Evolutionary conservation across 2,888 invertebrate genomes (phyloP).

Genomic region (Cosmopolites sordidus): DNA sequence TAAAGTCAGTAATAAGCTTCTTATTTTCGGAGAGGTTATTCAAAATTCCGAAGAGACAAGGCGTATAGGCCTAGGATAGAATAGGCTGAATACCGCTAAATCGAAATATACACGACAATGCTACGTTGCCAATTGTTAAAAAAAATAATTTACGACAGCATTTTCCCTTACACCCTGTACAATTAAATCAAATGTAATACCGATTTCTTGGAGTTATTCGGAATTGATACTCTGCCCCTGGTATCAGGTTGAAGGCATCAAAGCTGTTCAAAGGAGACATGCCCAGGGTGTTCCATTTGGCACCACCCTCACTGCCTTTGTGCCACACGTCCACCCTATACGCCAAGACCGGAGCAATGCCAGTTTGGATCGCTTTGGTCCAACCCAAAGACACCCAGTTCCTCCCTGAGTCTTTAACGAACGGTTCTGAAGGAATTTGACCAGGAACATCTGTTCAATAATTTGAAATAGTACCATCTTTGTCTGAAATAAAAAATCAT

Average conservation of each 20-base stretch:
- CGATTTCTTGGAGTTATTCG: constrained; percentile 80
- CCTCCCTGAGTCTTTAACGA: constrained; percentile 74
- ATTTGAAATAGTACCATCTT: no score
- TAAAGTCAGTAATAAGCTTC: no score
- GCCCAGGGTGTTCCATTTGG: constrained; percentile 77
- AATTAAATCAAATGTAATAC: no score
- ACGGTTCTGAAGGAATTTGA: constrained; percentile 70
- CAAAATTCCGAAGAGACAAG: no score
- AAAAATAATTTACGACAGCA: no score
- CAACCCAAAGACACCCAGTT: constrained; percentile 83
- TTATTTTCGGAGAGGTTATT: no score
- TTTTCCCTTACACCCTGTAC: no score
- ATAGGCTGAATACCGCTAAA: no score
- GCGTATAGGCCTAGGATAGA: no score
- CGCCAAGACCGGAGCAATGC: constrained; percentile 73
- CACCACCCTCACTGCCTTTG: constrained; percentile 75
- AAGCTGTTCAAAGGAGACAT: constrained; percentile 74
- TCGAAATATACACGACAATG: no score
- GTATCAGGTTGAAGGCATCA: constrained; percentile 78
- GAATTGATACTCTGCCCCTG: constrained; percentile 79
- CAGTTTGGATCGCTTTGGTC: constrained; percentile 67
- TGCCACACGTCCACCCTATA: constrained; percentile 81
- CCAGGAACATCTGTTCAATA: constrained; percentile 85
- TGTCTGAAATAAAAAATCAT: no score
- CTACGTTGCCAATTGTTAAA: no score